phyloP scores from a whole-genome alignment of 2,113 vertebrate genomes.

The Arothron firmamentum region DNA sequence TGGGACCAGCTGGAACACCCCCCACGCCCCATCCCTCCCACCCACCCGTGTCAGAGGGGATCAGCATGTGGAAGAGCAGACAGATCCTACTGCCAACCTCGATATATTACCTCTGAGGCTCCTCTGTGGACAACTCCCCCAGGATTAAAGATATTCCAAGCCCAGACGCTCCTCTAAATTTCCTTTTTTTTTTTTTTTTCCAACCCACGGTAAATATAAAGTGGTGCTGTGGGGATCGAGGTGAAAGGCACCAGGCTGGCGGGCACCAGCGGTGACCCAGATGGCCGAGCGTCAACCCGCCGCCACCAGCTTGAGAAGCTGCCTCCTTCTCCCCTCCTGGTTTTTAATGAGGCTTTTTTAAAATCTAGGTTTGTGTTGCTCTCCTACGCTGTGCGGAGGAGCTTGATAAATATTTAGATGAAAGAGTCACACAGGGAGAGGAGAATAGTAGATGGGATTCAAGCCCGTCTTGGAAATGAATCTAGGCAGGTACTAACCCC shows the following conservation, averaged over 20 bases:
- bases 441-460: conserved; percentile 36
- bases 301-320: conserved; percentile 21
- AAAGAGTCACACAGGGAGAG: conserved; percentile 24
- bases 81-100: conserved; percentile 37
- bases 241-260: too few relatives aligned
- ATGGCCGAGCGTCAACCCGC: conserved; percentile 41
- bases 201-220: conserved; percentile 3
- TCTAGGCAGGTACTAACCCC: conserved; percentile 43
- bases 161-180: not conserved
- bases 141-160: conserved; percentile 35
- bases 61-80: conserved; percentile 21
- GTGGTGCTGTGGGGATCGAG: not conserved
- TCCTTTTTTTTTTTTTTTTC: too few relatives aligned
- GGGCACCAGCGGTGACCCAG: conserved; percentile 26
- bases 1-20: too few relatives aligned
- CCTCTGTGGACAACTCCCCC: conserved; percentile 24
- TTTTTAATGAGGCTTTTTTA: conserved; percentile 46
- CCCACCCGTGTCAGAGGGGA: not conserved
- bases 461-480: conserved; percentile 44
- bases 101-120: conserved; percentile 38
- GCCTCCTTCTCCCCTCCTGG: too few relatives aligned
- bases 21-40: too few relatives aligned
- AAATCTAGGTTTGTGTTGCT: conserved; percentile 41
- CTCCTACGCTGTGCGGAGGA: conserved; percentile 36
- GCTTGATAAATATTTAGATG: conserved; percentile 56